Evolutionary conservation across 2,888 invertebrate genomes (phyloP).

Genomic region (Coenonympha glycerion): DNA sequence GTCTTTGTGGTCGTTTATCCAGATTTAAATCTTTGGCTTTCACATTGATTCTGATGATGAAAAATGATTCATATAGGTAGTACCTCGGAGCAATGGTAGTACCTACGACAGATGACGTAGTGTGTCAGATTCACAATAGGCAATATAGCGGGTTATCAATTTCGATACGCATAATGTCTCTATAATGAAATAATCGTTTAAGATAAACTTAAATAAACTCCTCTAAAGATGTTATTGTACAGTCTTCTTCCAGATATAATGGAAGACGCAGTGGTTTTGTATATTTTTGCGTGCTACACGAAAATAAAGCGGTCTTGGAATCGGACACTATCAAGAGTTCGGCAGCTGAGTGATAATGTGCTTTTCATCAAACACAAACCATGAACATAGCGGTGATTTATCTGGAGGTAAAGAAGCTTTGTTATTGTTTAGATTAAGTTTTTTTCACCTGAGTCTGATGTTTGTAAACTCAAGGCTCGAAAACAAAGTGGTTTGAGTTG

Average conservation of each 20-base stretch:
- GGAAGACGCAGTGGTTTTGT: conserved; percentile 20
- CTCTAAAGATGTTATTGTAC: background rate
- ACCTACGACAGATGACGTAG: too few relatives aligned
- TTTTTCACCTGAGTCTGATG: too few relatives aligned
- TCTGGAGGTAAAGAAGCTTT: conserved; percentile 11
- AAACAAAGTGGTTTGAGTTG: too few relatives aligned
- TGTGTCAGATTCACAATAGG: conserved; percentile 19
- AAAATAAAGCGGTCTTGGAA: conserved; percentile 17
- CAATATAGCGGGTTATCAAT: too few relatives aligned
- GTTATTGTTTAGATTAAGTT: background rate
- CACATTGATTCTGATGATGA: too few relatives aligned
- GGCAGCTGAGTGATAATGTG: conserved; percentile 15
- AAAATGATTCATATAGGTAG: background rate
- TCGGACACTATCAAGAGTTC: conserved; percentile 10
- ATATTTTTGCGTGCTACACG: conserved; percentile 16
- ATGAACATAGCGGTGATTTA: background rate
- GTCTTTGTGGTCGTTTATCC: too few relatives aligned
- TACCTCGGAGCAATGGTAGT: too few relatives aligned
- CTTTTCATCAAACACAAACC: conserved; percentile 3
- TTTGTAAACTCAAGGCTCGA: too few relatives aligned
- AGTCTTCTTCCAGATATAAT: conserved; percentile 15
- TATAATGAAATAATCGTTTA: conserved; percentile 18
- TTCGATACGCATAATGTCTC: conserved; percentile 24
- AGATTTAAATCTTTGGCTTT: too few relatives aligned
- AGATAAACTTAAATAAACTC: conserved; percentile 13